These are phyloP conservation scores for Unio pictorum DNA, from an alignment of 2,888 invertebrate species.

Conservation along the genomic window DNA sequence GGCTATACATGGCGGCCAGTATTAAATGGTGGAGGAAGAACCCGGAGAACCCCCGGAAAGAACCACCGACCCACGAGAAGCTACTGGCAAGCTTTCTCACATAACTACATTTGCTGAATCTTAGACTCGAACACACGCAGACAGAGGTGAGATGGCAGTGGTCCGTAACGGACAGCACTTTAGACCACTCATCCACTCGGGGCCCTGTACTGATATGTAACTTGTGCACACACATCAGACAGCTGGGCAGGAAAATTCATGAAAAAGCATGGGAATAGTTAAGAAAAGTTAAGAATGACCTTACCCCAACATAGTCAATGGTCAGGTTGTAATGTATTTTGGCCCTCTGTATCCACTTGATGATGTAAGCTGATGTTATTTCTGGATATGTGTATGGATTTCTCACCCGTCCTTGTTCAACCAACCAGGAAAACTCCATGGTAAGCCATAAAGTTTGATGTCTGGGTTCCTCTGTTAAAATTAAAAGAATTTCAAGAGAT, in stretches of 20 bases:
- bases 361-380: conserved; percentile 59
- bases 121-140: no score
- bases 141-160: no score
- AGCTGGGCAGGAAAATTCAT: neutral
- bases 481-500: neutral
- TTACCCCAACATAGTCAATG: conserved; percentile 69
- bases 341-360: conserved; percentile 68
- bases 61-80: no score
- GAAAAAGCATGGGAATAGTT: neutral
- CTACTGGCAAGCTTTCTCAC: no score
- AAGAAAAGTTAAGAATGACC: conserved; percentile 1
- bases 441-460: conserved; percentile 69
- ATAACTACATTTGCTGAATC: no score
- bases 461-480: conserved; percentile 68
- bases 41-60: no score
- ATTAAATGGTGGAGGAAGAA: no score
- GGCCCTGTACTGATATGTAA: no score
- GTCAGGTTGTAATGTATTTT: conserved; percentile 58
- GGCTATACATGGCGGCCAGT: no score
- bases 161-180: no score
- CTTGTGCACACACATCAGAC: no score
- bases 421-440: conserved; percentile 73
- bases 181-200: no score
- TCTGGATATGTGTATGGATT: conserved; percentile 56
- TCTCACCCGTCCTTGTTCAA: conserved; percentile 59